Evolutionary conservation across 2,113 vertebrate species (phyloP), one percentile per base, ranked within the genome.

Genomic region (Nothobranchius furzeri): DNA sequence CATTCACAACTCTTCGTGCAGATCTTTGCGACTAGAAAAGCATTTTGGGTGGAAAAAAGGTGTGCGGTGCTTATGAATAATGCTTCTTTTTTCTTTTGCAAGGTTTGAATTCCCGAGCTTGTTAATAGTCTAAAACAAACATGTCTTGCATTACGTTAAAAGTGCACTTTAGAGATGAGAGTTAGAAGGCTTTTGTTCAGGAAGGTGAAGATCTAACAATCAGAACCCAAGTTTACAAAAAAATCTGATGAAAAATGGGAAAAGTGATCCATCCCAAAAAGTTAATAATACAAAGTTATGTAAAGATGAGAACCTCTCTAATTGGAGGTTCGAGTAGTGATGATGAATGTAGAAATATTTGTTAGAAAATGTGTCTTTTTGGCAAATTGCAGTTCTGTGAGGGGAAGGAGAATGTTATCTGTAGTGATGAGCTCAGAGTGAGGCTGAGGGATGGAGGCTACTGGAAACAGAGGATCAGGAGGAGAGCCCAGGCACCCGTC

Each of bases 151-250:
- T 59, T 69, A 57, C 72, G 76, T 30, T 78, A 83, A 87, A 92
- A 93, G 91, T 92, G 90, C 90, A 92, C 88, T 91, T 92, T 82
- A 76, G 81, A 70, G 70, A 83, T 54, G 30, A 8, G 82, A 40
- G 43, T 63, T 73, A 50, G 76, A 81, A 64, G 48, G 78, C 59
- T 73, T 59, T 77, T 59, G 36, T 72, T 82, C 48, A 54, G 47
- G 68, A 75, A 76, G 64, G 43, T 62, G 70, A 78, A 54, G 84
- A 87, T 78, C 79, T 75, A 79, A 86, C 61, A 71, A 88, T 77
- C 68, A 63, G 4, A 40, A 40, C 37, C 37, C 2, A 76, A 84
- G 75, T 68, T 76, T 53, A 75, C 30, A 30, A 30, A 4, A 30
- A 30, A 30, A 30, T 30, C 30, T 30, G 30, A 46, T 9, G 42